Conservation (phyloP, 2,888 invertebrate species). For the Drosophila pseudotakahashii region DNA sequence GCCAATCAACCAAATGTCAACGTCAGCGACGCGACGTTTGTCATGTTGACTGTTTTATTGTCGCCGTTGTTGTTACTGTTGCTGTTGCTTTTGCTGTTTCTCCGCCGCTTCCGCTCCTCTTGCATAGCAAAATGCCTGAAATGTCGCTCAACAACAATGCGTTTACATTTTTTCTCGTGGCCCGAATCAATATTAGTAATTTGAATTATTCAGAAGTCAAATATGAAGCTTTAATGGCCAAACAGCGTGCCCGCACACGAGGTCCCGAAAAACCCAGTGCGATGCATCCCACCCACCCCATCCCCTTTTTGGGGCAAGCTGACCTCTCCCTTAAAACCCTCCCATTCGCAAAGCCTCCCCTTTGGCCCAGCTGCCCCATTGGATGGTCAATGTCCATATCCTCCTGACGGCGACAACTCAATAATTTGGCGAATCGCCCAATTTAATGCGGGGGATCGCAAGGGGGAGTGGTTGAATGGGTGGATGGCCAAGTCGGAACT, state of each 20-base stretch:
- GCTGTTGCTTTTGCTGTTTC: constrained; percentile 39
- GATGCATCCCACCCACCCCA: constrained; percentile 15
- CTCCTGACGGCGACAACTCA: constrained; percentile 64
- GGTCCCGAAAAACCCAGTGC: constrained; percentile 29
- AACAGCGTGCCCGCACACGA: constrained; percentile 71
- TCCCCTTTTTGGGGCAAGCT: not conserved
- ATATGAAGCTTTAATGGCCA: constrained; percentile 84
- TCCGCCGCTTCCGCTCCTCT: constrained; percentile 40
- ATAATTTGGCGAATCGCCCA: constrained; percentile 79
- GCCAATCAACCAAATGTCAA: constrained; percentile 76
- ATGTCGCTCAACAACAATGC: constrained; percentile 66
- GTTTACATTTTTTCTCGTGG: constrained; percentile 71
- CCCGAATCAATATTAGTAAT: constrained; percentile 84
- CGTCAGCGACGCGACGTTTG: constrained; percentile 61
- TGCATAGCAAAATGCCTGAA: constrained; percentile 67
- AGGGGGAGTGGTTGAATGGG: constrained; percentile 24
- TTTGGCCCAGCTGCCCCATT: too few species aligned
- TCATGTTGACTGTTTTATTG: constrained; percentile 53
- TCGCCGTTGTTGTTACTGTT: constrained; percentile 45
- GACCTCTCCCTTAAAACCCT: not conserved
- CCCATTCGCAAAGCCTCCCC: not conserved
- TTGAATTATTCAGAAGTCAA: constrained; percentile 85
- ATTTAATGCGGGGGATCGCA: constrained; percentile 67
- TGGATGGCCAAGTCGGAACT: constrained; percentile 17
- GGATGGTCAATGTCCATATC: constrained; percentile 1